A percentile compares a stretch with the other conserved stretches of the same genome.
Evolutionary conservation across 2,888 invertebrate species (phyloP).

Genomic region (Parnassius apollo): DNA sequence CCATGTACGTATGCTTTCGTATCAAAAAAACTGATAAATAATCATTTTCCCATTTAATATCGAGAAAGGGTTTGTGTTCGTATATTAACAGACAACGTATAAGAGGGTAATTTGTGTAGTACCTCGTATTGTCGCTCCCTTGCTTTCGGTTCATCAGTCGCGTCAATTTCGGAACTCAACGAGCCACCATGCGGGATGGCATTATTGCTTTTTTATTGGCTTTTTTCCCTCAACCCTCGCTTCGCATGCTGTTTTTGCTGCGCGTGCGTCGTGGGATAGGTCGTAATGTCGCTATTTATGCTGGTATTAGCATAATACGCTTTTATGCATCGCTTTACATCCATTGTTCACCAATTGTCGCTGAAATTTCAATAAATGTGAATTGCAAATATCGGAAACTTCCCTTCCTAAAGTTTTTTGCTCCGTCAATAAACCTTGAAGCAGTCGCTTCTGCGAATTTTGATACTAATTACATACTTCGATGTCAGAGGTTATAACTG

Average conservation of each 20-base stretch:
- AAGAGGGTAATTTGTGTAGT: conserved; percentile 32
- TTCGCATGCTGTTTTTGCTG: conserved; percentile 69
- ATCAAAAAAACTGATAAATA: not conserved
- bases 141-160: conserved; percentile 68
- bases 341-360: conserved; percentile 61
- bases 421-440: conserved; percentile 32
- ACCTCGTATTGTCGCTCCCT: conserved; percentile 47
- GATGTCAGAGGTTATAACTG: conserved; percentile 65
- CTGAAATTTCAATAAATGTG: conserved; percentile 44
- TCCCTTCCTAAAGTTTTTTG: conserved; percentile 43
- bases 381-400: conserved; percentile 37
- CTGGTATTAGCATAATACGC: conserved; percentile 79
- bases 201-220: conserved; percentile 81
- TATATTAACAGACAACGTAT: conserved; percentile 20
- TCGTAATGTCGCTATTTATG: conserved; percentile 67
- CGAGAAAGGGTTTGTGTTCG: conserved; percentile 18
- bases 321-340: conserved; percentile 50
- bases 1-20: no score
- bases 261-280: conserved; percentile 75
- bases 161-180: conserved; percentile 74
- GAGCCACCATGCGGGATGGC: conserved; percentile 78
- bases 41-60: conserved; percentile 7
- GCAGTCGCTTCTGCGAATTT: conserved; percentile 56
- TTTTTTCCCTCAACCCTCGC: conserved; percentile 66
- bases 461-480: conserved; percentile 50